Percentiles rank a stretch among this genome's conserved stretches.
Conservation (phyloP, 2,888 invertebrate species). For the Drosophila anomalipes region DNA sequence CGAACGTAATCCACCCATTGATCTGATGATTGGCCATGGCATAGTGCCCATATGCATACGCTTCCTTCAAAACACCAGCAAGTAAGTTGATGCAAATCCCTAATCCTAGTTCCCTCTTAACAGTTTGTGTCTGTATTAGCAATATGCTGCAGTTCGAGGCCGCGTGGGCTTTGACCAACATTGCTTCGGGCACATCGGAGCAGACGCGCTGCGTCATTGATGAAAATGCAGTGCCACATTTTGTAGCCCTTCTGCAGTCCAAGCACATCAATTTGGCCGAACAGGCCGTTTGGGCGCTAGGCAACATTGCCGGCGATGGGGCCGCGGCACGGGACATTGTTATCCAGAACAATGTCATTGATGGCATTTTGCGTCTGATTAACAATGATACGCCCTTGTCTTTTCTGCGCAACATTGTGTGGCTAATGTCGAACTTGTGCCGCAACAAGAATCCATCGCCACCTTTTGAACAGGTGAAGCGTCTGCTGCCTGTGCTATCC, state of each 20-base stretch:
- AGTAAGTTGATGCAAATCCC: conserved; percentile 86
- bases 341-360: conserved; percentile 89
- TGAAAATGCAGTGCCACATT: conserved; percentile 93
- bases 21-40: conserved; percentile 92
- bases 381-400: conserved; percentile 88
- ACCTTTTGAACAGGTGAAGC: conserved; percentile 90
- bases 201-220: conserved; percentile 95
- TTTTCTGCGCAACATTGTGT: conserved; percentile 93
- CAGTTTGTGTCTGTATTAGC: conserved; percentile 85
- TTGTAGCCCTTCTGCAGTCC: conserved; percentile 91
- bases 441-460: conserved; percentile 97
- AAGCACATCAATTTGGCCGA: conserved; percentile 91
- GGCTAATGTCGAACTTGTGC: conserved; percentile 97
- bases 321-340: conserved; percentile 93
- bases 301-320: conserved; percentile 98
- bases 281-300: conserved; percentile 99
- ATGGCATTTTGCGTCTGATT: conserved; percentile 89
- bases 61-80: conserved; percentile 90
- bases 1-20: conserved; percentile 96
- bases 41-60: conserved; percentile 93
- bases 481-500: conserved; percentile 91
- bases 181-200: conserved; percentile 96
- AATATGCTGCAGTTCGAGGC: conserved; percentile 95
- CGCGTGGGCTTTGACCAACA: conserved; percentile 98
- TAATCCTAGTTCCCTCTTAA: too few relatives aligned